Evolutionary conservation across 2,113 vertebrate species (phyloP).

Genomic region (Apodemus sylvaticus): DNA sequence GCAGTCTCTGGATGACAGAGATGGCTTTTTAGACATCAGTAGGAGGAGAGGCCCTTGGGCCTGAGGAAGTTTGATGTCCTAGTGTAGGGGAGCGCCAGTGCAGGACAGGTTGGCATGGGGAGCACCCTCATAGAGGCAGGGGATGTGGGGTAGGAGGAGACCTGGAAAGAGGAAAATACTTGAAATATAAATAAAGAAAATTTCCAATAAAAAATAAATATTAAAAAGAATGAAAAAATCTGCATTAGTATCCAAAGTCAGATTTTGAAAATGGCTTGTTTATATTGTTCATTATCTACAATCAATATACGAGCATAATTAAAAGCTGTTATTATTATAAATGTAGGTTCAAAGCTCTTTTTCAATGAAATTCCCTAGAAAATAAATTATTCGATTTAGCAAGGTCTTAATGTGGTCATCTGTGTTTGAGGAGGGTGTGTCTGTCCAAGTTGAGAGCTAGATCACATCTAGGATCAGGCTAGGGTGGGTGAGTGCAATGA

Average conservation of each 20-base stretch:
- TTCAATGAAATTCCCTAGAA: not conserved
- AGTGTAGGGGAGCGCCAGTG: too few species aligned
- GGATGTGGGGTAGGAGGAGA: too few species aligned
- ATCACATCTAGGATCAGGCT: not conserved
- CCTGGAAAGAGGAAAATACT: too few species aligned
- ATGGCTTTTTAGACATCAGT: too few species aligned
- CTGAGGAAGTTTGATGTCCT: too few species aligned
- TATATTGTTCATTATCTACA: not conserved
- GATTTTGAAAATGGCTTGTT: not conserved
- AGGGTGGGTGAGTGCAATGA: not conserved
- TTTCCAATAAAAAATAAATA: too few species aligned
- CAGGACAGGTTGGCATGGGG: too few species aligned
- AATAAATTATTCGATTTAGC: not conserved
- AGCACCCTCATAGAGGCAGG: too few species aligned
- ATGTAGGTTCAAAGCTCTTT: not conserved
- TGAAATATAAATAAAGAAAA: too few species aligned
- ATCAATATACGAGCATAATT: not conserved
- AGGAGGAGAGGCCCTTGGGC: too few species aligned
- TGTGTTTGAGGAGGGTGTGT: not conserved
- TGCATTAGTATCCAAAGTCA: not conserved
- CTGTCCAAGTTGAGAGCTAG: not conserved
- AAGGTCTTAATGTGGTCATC: too few species aligned
- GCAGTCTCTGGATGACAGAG: too few species aligned
- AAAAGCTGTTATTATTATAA: not conserved
- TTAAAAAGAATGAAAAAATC: not conserved